A percentile compares a stretch with the other conserved stretches of the same genome.
Conservation (phyloP, 2,797 vertebrate species). For the Acipenser ruthenus region DNA sequence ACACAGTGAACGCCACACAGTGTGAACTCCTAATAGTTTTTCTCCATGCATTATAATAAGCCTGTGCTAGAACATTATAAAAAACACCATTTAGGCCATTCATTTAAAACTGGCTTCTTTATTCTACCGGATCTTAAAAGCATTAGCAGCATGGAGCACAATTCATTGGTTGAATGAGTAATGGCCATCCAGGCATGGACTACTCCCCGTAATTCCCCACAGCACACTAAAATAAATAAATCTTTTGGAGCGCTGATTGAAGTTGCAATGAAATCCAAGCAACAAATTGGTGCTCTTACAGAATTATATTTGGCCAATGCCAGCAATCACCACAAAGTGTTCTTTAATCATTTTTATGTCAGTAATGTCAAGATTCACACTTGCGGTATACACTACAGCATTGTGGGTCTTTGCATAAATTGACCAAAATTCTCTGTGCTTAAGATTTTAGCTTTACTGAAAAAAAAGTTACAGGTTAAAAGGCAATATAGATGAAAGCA, state of each 20-base stretch:
- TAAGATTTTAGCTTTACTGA: background rate
- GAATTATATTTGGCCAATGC: conserved; percentile 54
- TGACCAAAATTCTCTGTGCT: conserved; percentile 1
- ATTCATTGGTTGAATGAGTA: conserved; percentile 6
- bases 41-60: too few species aligned
- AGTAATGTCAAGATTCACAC: conserved; percentile 34
- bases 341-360: conserved; percentile 53
- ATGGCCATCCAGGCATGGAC: conserved; percentile 11
- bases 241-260: conserved; percentile 45
- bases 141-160: background rate
- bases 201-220: conserved; percentile 24
- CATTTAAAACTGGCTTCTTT: conserved; percentile 7
- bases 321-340: conserved; percentile 40
- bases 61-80: too few species aligned
- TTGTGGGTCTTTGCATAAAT: conserved; percentile 8
- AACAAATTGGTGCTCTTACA: conserved; percentile 47
- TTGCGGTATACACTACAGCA: background rate
- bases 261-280: conserved; percentile 39
- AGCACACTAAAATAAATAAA: conserved; percentile 48
- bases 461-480: background rate
- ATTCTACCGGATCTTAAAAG: background rate
- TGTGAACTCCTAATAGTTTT: too few species aligned
- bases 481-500: too few species aligned
- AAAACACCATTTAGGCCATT: background rate
- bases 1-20: too few species aligned